Evolutionary conservation across 2,113 vertebrate species (phyloP).

Genomic region (Psammodynastes pulverulentus): DNA sequence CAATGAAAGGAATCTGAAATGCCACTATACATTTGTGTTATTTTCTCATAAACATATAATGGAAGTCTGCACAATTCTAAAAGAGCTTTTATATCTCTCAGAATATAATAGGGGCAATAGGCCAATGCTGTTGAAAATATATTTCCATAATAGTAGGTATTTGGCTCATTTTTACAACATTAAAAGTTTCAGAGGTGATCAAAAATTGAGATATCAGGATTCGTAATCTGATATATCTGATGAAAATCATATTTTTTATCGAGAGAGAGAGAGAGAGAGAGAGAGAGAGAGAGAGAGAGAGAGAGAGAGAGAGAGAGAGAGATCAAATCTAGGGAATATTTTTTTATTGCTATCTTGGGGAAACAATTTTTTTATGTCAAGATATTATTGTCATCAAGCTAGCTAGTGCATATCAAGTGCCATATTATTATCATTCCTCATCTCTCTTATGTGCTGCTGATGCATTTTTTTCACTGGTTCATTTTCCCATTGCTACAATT

Average conservation of each 20-base stretch:
- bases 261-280: background rate
- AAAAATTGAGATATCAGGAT: slow-evolving; percentile 1
- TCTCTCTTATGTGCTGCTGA: background rate
- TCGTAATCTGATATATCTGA: background rate
- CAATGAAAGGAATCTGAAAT: slow-evolving; percentile 48
- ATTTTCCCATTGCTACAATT: background rate
- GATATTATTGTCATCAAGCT: background rate
- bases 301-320: background rate
- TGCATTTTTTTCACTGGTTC: background rate
- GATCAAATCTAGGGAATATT: background rate
- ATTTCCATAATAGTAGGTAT: background rate
- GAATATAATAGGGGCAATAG: background rate
- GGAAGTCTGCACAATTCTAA: background rate
- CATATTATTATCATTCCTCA: background rate
- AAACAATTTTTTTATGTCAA: background rate
- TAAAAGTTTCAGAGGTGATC: background rate
- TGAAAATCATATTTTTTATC: background rate
- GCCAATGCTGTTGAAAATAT: background rate
- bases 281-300: background rate
- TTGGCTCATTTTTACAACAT: background rate
- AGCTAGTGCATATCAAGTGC: background rate
- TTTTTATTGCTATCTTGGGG: background rate
- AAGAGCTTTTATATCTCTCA: background rate
- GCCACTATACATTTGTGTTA: slow-evolving; percentile 39
- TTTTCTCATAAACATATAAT: slow-evolving; percentile 31